These are phyloP conservation scores for Epinotia nisella DNA, from an alignment of 2,888 invertebrate genomes.

Conservation along the genomic window DNA sequence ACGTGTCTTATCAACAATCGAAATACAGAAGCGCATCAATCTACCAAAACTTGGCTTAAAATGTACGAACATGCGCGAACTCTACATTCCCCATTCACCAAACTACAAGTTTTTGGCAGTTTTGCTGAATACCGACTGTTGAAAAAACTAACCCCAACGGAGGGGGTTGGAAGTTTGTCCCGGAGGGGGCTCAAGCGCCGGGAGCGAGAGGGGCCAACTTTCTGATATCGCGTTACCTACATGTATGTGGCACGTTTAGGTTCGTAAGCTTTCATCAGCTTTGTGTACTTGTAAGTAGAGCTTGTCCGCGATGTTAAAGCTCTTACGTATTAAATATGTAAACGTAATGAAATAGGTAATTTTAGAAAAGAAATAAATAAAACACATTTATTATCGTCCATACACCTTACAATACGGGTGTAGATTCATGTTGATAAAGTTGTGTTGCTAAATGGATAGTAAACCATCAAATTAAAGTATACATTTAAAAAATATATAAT, in stretches of 20 bases:
- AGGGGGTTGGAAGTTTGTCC: slow-evolving; percentile 31
- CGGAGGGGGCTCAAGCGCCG: slow-evolving; percentile 35
- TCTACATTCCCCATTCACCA: slow-evolving; percentile 22
- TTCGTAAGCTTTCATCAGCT: slow-evolving; percentile 13
- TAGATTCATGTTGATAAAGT: too few relatives aligned
- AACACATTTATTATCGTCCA: too few relatives aligned
- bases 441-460: too few relatives aligned
- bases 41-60: slow-evolving; percentile 20
- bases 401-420: too few relatives aligned
- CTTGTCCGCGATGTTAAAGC: not conserved
- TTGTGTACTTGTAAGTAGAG: slow-evolving; percentile 10
- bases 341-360: too few relatives aligned
- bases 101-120: slow-evolving; percentile 39
- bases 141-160: slow-evolving; percentile 38
- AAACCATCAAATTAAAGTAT: too few relatives aligned
- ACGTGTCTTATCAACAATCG: slow-evolving; percentile 10
- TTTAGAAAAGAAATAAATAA: too few relatives aligned
- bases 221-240: slow-evolving; percentile 38
- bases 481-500: too few relatives aligned
- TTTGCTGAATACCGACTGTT: slow-evolving; percentile 36
- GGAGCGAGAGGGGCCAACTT: slow-evolving; percentile 36
- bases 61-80: slow-evolving; percentile 12
- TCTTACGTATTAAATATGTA: not conserved
- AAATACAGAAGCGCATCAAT: slow-evolving; percentile 29
- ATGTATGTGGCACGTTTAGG: slow-evolving; percentile 10